These are phyloP conservation scores for Podotricha telesiphe DNA, from an alignment of 2,888 invertebrate genomes.

Conservation along the genomic window DNA sequence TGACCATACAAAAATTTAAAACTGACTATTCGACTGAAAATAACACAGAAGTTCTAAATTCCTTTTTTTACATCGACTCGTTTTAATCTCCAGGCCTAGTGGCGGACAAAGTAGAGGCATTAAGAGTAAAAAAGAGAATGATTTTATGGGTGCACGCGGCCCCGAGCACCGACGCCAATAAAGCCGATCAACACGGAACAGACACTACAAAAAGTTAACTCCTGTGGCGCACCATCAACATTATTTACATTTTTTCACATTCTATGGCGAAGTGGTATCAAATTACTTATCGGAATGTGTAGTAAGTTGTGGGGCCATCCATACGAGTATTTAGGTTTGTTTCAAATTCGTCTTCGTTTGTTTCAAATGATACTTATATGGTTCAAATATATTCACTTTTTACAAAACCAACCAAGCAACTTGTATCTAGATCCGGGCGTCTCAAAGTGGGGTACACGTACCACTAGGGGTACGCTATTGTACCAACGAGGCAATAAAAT, in stretches of 20 bases:
- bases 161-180: slow-evolving; percentile 64
- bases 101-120: slow-evolving; percentile 62
- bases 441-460: too few species aligned
- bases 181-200: slow-evolving; percentile 62
- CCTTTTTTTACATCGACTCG: slow-evolving; percentile 56
- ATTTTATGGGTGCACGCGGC: slow-evolving; percentile 65
- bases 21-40: slow-evolving; percentile 37
- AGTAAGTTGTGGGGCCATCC: slow-evolving; percentile 53
- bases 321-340: slow-evolving; percentile 28
- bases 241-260: slow-evolving; percentile 73
- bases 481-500: too few species aligned
- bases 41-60: slow-evolving; percentile 53
- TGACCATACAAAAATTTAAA: slow-evolving; percentile 21
- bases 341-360: slow-evolving; percentile 3
- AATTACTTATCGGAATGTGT: slow-evolving; percentile 79
- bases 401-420: too few species aligned
- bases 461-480: too few species aligned
- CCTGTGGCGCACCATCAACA: slow-evolving; percentile 66
- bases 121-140: slow-evolving; percentile 57
- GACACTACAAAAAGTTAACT: slow-evolving; percentile 62
- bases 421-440: too few species aligned
- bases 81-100: slow-evolving; percentile 64
- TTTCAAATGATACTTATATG: neutral
- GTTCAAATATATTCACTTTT: too few species aligned
- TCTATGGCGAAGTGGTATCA: slow-evolving; percentile 68